A percentile compares a stretch with the other conserved stretches of the same genome.
These are phyloP conservation scores for Spialia ferax DNA, from an alignment of 2,888 invertebrate species.

Conservation along the genomic window DNA sequence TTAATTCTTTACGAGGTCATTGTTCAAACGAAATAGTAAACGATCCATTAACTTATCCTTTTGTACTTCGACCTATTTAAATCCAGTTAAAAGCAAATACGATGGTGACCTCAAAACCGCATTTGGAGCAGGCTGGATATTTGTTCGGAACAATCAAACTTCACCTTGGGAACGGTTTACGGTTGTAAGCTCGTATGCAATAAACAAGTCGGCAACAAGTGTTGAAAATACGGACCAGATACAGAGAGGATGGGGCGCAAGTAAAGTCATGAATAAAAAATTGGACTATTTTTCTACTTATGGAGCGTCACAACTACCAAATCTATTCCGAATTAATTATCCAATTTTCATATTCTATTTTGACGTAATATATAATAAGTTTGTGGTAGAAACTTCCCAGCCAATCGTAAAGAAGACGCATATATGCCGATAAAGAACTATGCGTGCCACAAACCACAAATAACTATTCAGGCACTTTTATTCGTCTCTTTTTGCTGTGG, in stretches of 20 bases:
- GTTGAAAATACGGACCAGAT: slow-evolving; percentile 49
- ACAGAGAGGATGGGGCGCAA: not conserved
- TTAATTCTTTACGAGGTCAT: slow-evolving; percentile 35
- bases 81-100: slow-evolving; percentile 68
- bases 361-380: too few relatives aligned
- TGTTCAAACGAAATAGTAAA: slow-evolving; percentile 50
- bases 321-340: too few relatives aligned
- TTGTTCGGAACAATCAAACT: slow-evolving; percentile 71
- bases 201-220: slow-evolving; percentile 77
- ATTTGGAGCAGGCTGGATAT: slow-evolving; percentile 58
- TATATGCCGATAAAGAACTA: too few relatives aligned
- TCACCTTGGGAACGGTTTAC: slow-evolving; percentile 77
- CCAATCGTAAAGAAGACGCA: too few relatives aligned
- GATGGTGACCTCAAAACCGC: slow-evolving; percentile 71
- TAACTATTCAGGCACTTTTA: too few relatives aligned
- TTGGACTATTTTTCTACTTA: too few relatives aligned
- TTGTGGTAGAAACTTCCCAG: too few relatives aligned
- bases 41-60: slow-evolving; percentile 55
- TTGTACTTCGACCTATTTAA: slow-evolving; percentile 72
- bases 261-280: too few relatives aligned
- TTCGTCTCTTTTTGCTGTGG: too few relatives aligned
- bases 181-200: slow-evolving; percentile 64
- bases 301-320: too few relatives aligned
- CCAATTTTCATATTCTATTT: too few relatives aligned
- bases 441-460: too few relatives aligned